Conservation (phyloP, 1,140 invertebrate species). For the Cyclina sinensis region DNA sequence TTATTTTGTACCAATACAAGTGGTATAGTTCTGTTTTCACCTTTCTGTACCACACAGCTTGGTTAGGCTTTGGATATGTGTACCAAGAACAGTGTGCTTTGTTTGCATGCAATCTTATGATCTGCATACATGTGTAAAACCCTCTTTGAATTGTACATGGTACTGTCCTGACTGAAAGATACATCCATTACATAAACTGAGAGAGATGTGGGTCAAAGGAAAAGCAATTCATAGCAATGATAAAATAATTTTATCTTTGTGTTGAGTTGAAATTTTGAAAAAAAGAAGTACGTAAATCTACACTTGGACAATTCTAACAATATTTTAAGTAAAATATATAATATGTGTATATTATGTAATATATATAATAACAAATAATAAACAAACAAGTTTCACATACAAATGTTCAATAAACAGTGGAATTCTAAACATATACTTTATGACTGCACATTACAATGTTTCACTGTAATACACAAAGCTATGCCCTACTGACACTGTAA, state of each 20-base stretch:
- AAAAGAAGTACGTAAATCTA: constrained; percentile 7
- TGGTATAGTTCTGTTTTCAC: no score
- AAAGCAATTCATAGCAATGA: constrained; percentile 8
- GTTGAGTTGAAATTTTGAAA: constrained; percentile 37
- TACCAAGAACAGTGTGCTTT: no score
- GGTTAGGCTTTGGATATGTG: no score
- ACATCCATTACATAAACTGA: no score
- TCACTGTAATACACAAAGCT: not conserved
- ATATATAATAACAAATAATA: constrained; percentile 26
- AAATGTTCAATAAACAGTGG: constrained; percentile 20
- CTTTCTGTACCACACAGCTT: no score
- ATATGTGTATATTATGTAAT: constrained; percentile 5
- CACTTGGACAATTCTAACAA: constrained; percentile 37
- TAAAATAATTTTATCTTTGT: constrained; percentile 56
- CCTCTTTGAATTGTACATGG: no score
- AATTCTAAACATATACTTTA: constrained; percentile 8
- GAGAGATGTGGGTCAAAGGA: no score
- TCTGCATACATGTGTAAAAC: no score
- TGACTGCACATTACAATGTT: not conserved
- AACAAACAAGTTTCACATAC: constrained; percentile 17
- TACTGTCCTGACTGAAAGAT: no score
- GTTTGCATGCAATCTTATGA: no score
- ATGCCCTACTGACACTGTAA: no score
- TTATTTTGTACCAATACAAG: no score
- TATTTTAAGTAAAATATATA: constrained; percentile 43